Conservation (phyloP, 2,888 invertebrate species). For the Zygothrica quintamaculata region DNA sequence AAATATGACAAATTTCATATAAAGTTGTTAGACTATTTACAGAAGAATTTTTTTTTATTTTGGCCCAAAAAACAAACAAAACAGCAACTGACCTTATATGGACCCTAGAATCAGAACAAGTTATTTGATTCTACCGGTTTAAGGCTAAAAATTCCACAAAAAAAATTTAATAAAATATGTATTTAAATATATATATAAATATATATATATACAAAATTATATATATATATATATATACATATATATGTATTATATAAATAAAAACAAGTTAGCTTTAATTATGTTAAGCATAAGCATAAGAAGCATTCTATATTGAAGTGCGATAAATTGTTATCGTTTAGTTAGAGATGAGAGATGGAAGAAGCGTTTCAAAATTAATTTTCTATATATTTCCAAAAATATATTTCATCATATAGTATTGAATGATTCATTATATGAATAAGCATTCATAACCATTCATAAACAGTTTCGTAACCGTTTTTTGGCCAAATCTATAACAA, state of each 20-base stretch:
- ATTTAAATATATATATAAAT: constrained; percentile 42
- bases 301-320: no score
- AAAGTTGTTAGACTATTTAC: no score
- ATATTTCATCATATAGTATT: no score
- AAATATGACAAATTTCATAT: no score
- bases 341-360: no score
- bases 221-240: constrained; percentile 28
- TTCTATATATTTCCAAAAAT: no score
- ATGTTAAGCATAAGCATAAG: constrained; percentile 36
- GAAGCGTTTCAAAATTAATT: no score
- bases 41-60: not conserved
- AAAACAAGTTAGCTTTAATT: constrained; percentile 48
- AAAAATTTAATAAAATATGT: constrained; percentile 42
- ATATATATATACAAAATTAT: constrained; percentile 10
- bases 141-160: constrained; percentile 45
- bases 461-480: not conserved
- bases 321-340: no score
- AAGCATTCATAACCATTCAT: not conserved
- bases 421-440: constrained; percentile 1
- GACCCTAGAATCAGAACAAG: constrained; percentile 38
- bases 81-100: constrained; percentile 5
- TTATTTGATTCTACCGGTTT: constrained; percentile 42
- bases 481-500: constrained; percentile 26
- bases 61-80: not conserved
- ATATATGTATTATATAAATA: constrained; percentile 1